These are phyloP conservation scores for Danionella dracula DNA, from an alignment of 2,797 vertebrate genomes.

Conservation along the genomic window DNA sequence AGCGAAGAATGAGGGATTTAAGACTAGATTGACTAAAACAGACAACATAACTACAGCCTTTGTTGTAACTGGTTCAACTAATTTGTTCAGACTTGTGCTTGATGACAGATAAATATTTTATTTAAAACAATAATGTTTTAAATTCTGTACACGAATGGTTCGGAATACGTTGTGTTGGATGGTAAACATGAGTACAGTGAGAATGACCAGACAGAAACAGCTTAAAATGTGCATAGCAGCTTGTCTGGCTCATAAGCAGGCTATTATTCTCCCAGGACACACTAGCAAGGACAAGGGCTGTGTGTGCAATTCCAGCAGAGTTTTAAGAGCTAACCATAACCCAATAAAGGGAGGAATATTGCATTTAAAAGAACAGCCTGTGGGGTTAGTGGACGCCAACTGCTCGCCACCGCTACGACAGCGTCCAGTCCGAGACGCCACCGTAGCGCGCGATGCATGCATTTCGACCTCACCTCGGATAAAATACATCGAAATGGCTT, in stretches of 20 bases:
- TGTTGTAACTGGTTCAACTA: constrained; percentile 29
- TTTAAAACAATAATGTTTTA: no score
- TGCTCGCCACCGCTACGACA: constrained; percentile 35
- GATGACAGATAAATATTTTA: no score
- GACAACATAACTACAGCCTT: constrained; percentile 9
- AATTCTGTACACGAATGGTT: not conserved
- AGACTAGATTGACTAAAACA: not conserved
- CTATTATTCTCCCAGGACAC: constrained; percentile 37
- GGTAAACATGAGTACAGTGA: not conserved
- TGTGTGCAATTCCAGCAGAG: not conserved
- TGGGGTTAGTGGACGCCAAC: constrained; percentile 28
- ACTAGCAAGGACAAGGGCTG: not conserved
- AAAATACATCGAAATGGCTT: constrained; percentile 11
- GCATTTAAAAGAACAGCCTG: constrained; percentile 14
- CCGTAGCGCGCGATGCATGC: constrained; percentile 30
- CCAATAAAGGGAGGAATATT: not conserved
- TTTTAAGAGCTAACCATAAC: not conserved
- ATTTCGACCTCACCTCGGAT: constrained; percentile 2
- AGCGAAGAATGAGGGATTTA: not conserved
- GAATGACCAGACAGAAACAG: not conserved
- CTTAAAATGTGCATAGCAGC: no score
- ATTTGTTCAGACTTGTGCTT: constrained; percentile 14
- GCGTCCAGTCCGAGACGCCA: constrained; percentile 14
- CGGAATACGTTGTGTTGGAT: not conserved
- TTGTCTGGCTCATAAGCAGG: constrained; percentile 25